Evolutionary conservation across 2,797 vertebrate genomes (phyloP), one percentile per base, ranked within the genome.

Genomic region (Aselliscus stoliczkanus): DNA sequence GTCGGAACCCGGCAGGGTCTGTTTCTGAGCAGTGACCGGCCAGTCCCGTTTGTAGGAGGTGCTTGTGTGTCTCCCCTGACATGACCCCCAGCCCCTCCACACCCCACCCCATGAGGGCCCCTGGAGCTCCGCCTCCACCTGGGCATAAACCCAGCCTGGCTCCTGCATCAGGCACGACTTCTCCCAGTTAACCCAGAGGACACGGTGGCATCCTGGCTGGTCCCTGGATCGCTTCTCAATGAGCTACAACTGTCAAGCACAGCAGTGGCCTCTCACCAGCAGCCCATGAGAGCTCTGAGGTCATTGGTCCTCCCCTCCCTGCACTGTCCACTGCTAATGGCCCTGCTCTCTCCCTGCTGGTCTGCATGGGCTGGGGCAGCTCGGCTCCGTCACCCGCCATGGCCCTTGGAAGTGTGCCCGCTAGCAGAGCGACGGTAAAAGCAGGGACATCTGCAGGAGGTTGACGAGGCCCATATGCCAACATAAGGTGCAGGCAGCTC

Each of bases 381-480:
- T 62, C 27, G 42, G 42, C 42, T 42, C 42, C 20, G 81, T 96
- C 97, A 88, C 97, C 94, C 34, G 5, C 93, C 67, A 69, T 87
- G 85, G 96, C 93, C 87, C 80, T 69, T 94, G 94, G 92, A 96
- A 92, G 93, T 82, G 81, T 50, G 92, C 96, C 94, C 21, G 88
- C 90, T 97, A 97, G 90, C 90, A 82, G 96, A 80, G 96, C 34
- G 83, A 85, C 96, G 95, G 29, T 93, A 58, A 92, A 96, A 96
- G 90, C 90, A 83, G 87, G 96, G 52, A 23, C 90, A 89, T 94
- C 93, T 95, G 75, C 95, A 75, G 89, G 67, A 88, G 84, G 64
- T 90, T 90, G 95, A 69, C 52, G 15, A 90, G 96, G 86, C 82
- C 83, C 5, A 14, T 44, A 96, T 95, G 97, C 96, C 79, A 67